phyloP scores from a whole-genome alignment of 2,797 vertebrate species.

The Coendou prehensilis region DNA sequence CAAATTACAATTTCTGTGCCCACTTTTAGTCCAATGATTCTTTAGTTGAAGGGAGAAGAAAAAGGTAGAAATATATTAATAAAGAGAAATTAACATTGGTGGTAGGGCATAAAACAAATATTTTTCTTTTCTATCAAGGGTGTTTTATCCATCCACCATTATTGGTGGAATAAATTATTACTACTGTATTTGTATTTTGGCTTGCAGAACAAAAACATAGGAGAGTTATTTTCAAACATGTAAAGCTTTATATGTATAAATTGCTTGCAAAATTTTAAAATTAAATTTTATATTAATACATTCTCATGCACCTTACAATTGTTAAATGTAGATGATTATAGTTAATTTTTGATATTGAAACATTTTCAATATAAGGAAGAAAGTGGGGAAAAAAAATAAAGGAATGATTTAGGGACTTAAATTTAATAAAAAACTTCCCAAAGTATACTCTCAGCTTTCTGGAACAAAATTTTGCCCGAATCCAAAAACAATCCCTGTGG shows the following conservation, averaged over 20 bases:
- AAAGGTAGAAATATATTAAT: not conserved
- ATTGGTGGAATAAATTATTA: not conserved
- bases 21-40: not conserved
- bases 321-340: constrained; percentile 39
- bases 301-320: not conserved
- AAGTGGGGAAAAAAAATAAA: not conserved
- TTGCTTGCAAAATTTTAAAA: not conserved
- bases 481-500: not conserved
- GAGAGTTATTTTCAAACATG: not conserved
- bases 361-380: not conserved
- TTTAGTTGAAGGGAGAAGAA: not conserved
- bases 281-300: constrained; percentile 3
- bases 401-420: constrained; percentile 49
- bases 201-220: not conserved
- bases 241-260: constrained; percentile 33
- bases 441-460: not conserved
- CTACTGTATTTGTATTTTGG: not conserved
- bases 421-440: constrained; percentile 59
- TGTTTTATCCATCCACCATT: not conserved
- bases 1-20: constrained; percentile 22
- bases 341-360: constrained; percentile 39
- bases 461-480: constrained; percentile 44
- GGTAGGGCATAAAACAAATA: not conserved
- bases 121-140: not conserved
- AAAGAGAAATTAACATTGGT: not conserved